Evolutionary conservation across 2,888 invertebrate species (phyloP).

Genomic region (Agrotis clavis): DNA sequence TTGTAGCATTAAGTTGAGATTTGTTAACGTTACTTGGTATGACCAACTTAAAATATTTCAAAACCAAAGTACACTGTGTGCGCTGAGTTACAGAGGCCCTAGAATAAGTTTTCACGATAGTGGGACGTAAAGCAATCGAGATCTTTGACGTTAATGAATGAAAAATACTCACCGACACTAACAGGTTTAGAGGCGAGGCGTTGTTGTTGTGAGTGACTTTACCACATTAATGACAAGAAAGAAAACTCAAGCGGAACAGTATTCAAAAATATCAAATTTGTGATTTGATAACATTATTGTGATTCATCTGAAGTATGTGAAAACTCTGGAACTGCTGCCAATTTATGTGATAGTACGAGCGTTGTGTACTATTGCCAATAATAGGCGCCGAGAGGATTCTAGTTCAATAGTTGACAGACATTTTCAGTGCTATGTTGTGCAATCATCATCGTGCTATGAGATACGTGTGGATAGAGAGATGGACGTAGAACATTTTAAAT

Average conservation of each 20-base stretch:
- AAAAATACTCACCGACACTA: too few relatives aligned
- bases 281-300: conserved; percentile 23
- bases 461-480: not conserved
- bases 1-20: not conserved
- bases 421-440: conserved; percentile 49
- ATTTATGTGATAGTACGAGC: conserved; percentile 56
- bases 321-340: conserved; percentile 55
- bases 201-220: too few relatives aligned
- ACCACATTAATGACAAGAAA: not conserved
- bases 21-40: not conserved
- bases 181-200: too few relatives aligned
- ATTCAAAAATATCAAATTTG: not conserved
- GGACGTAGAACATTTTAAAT: too few relatives aligned
- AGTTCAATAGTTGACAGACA: conserved; percentile 57
- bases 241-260: not conserved
- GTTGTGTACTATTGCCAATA: conserved; percentile 55
- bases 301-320: conserved; percentile 51
- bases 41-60: too few relatives aligned
- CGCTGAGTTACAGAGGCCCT: too few relatives aligned
- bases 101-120: too few relatives aligned
- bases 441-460: conserved; percentile 27
- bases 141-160: too few relatives aligned
- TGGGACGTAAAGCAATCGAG: too few relatives aligned
- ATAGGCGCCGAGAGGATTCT: conserved; percentile 62
- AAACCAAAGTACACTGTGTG: too few relatives aligned